These are phyloP conservation scores for Oncorhynchus tshawytscha DNA, from an alignment of 2,113 vertebrate genomes.

Conservation along the genomic window DNA sequence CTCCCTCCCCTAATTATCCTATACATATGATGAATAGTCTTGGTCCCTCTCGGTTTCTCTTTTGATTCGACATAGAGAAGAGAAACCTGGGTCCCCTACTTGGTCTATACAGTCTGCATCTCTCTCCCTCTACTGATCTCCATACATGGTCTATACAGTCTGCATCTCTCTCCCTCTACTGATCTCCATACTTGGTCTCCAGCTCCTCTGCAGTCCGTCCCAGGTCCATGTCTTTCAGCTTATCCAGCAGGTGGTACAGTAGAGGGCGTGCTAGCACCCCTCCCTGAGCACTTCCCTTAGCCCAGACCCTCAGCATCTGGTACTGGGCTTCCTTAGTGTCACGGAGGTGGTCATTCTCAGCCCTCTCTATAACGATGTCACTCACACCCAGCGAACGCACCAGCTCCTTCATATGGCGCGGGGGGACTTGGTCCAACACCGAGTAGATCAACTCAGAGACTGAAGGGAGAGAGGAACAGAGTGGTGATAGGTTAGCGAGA, in stretches of 20 bases:
- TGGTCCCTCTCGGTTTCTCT: too few species aligned
- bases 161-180: neutral
- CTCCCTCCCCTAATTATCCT: too few species aligned
- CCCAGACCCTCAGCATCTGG: constrained; percentile 74
- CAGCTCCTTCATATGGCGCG: constrained; percentile 66
- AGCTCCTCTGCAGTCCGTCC: constrained; percentile 62
- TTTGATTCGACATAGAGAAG: too few species aligned
- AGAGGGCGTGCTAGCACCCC: constrained; percentile 42
- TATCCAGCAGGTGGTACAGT: constrained; percentile 57
- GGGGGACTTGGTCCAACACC: constrained; percentile 69
- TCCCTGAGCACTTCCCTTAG: constrained; percentile 22
- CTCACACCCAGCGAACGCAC: constrained; percentile 67
- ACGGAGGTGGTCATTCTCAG: constrained; percentile 60
- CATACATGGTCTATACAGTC: constrained; percentile 26
- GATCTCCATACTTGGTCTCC: constrained; percentile 52
- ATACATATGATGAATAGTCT: too few species aligned
- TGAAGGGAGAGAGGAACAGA: constrained; percentile 24
- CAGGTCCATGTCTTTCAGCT: constrained; percentile 65
- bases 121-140: neutral
- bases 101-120: too few species aligned
- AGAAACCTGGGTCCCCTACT: too few species aligned
- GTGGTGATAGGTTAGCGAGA: neutral
- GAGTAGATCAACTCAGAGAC: constrained; percentile 70
- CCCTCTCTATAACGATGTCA: constrained; percentile 70
- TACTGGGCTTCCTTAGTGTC: constrained; percentile 68